Evolutionary conservation across 2,113 vertebrate species (phyloP).

Genomic region (Macrotis lagotis): DNA sequence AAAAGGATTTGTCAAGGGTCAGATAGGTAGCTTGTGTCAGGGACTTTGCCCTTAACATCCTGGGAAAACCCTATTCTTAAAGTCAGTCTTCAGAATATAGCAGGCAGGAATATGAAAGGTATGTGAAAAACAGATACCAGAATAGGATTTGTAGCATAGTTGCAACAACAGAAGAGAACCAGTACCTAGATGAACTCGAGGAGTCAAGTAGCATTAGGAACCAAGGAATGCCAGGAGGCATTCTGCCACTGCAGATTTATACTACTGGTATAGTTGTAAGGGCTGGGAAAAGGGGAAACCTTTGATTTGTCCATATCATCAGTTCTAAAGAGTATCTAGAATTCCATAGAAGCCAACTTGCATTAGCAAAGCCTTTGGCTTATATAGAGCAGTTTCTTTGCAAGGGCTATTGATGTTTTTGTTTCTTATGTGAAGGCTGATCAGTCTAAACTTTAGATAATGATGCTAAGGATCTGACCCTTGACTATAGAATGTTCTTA

Average conservation of each 20-base stretch:
- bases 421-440: not conserved
- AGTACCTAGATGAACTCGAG: not conserved
- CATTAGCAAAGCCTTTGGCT: not conserved
- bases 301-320: not conserved
- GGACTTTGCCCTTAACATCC: not conserved
- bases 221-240: not conserved
- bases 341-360: not conserved
- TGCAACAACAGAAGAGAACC: not conserved
- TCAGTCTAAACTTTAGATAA: not conserved
- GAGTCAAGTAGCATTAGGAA: not conserved
- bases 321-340: not conserved
- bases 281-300: not conserved
- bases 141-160: not conserved
- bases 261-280: not conserved
- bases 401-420: not conserved
- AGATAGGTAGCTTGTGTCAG: not conserved
- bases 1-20: not conserved
- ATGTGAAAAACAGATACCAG: not conserved
- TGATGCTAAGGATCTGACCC: not conserved
- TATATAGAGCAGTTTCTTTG: not conserved
- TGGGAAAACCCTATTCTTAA: not conserved
- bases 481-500: not conserved
- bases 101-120: not conserved
- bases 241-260: not conserved
- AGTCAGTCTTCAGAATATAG: not conserved